Evolutionary conservation across 2,113 vertebrate genomes (phyloP).

Genomic region (Datnioides undecimradiatus): DNA sequence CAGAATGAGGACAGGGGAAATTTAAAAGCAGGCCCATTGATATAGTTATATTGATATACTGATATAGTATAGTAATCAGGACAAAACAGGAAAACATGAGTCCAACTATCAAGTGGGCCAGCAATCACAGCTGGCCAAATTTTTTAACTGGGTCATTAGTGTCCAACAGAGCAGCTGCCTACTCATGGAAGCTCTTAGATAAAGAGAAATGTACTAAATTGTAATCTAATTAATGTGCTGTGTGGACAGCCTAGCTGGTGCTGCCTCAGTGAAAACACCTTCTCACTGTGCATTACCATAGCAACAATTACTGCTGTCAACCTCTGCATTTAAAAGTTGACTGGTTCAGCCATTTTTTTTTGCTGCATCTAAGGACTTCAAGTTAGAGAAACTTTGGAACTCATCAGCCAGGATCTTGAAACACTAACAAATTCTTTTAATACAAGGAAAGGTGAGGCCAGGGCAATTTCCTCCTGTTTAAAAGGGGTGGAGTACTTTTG

Average conservation of each 20-base stretch:
- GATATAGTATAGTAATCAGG: constrained; percentile 22
- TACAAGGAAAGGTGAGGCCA: too few species aligned
- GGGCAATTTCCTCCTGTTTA: too few species aligned
- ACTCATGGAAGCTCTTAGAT: background rate
- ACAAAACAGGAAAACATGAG: constrained; percentile 1
- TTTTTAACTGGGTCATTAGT: constrained; percentile 41
- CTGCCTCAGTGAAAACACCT: background rate
- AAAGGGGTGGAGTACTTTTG: constrained; percentile 65
- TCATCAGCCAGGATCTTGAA: too few species aligned
- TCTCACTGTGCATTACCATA: background rate
- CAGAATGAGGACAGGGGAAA: constrained; percentile 23
- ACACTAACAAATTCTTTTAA: too few species aligned
- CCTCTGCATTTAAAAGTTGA: too few species aligned
- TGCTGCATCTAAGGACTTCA: background rate
- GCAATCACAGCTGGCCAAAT: constrained; percentile 11
- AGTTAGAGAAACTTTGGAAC: too few species aligned
- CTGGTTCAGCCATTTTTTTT: background rate
- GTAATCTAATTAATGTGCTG: background rate
- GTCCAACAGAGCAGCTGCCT: constrained; percentile 8
- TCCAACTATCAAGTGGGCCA: constrained; percentile 24
- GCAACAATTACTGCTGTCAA: background rate
- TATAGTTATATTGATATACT: too few species aligned
- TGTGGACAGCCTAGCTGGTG: background rate
- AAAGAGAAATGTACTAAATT: background rate
- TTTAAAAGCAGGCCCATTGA: constrained; percentile 27